Evolutionary conservation across 1,140 invertebrate genomes (phyloP).

Genomic region (Gryon sp.): DNA sequence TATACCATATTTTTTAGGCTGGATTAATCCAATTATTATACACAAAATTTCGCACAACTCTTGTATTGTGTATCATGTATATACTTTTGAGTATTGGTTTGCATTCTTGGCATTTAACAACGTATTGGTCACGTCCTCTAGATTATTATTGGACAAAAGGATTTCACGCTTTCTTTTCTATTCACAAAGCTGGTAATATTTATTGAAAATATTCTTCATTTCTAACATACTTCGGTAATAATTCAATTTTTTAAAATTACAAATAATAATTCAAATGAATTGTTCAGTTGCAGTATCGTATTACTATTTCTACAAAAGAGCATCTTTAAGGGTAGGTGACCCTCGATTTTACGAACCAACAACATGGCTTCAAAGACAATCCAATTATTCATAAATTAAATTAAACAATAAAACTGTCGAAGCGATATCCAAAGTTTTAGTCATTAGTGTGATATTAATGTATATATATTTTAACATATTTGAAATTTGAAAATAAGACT

Average conservation of each 20-base stretch:
- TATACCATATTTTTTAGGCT: too few relatives aligned
- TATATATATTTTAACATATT: conserved; percentile 9
- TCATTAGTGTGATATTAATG: conserved; percentile 14
- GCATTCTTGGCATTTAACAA: conserved; percentile 81
- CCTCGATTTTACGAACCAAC: conserved; percentile 87
- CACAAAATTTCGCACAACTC: conserved; percentile 82
- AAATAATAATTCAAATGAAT: too few relatives aligned
- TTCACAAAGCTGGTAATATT: conserved; percentile 82
- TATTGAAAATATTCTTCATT: conserved; percentile 29
- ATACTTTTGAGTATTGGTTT: conserved; percentile 80
- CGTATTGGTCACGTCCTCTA: conserved; percentile 80
- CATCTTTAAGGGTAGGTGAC: conserved; percentile 85
- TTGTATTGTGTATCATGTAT: conserved; percentile 81
- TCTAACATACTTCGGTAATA: too few relatives aligned
- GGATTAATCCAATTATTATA: conserved; percentile 85
- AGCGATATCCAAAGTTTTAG: conserved; percentile 14
- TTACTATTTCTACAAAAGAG: conserved; percentile 87
- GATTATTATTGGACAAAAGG: conserved; percentile 79
- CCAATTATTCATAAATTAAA: conserved; percentile 61
- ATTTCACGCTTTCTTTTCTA: conserved; percentile 81
- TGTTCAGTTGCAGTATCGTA: conserved; percentile 85
- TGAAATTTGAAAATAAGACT: too few relatives aligned
- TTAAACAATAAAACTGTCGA: background rate
- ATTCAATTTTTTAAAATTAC: too few relatives aligned
- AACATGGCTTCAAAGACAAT: conserved; percentile 84